These are phyloP conservation scores for Platichthys flesus DNA, from an alignment of 2,113 vertebrate genomes.

Conservation along the genomic window DNA sequence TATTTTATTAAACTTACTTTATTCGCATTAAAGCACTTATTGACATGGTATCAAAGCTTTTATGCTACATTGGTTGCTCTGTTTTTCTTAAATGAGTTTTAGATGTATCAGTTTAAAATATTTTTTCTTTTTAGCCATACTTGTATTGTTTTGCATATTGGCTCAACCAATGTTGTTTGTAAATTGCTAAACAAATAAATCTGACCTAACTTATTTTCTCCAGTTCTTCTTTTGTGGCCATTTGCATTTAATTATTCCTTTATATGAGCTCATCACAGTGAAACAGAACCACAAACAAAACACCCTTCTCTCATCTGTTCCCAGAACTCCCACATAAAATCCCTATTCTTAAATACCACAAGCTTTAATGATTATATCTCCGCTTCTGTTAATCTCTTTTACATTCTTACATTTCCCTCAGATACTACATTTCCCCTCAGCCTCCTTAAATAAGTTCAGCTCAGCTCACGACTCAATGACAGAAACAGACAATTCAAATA, in stretches of 20 bases:
- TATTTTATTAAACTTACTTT: background rate
- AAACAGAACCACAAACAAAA: constrained; percentile 14
- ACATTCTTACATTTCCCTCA: background rate
- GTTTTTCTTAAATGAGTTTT: background rate
- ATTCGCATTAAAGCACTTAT: background rate
- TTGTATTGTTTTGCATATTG: too few species aligned
- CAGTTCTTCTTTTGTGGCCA: background rate
- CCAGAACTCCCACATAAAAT: background rate
- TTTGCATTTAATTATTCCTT: background rate
- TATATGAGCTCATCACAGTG: constrained; percentile 9
- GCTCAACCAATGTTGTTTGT: background rate
- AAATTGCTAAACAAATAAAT: background rate
- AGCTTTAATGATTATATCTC: constrained; percentile 1
- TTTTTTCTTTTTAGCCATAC: too few species aligned
- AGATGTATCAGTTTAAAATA: background rate
- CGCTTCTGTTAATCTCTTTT: constrained; percentile 12
- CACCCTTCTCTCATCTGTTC: background rate
- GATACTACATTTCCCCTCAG: background rate
- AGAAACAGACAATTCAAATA: constrained; percentile 67
- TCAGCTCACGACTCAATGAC: constrained; percentile 38
- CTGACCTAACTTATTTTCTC: background rate
- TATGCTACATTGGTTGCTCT: too few species aligned
- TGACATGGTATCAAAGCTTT: background rate
- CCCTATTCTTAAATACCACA: background rate
- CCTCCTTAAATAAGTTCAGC: constrained; percentile 17